phyloP scores from a whole-genome alignment of 1,140 invertebrate genomes.

The Zaprionus nigranus region DNA sequence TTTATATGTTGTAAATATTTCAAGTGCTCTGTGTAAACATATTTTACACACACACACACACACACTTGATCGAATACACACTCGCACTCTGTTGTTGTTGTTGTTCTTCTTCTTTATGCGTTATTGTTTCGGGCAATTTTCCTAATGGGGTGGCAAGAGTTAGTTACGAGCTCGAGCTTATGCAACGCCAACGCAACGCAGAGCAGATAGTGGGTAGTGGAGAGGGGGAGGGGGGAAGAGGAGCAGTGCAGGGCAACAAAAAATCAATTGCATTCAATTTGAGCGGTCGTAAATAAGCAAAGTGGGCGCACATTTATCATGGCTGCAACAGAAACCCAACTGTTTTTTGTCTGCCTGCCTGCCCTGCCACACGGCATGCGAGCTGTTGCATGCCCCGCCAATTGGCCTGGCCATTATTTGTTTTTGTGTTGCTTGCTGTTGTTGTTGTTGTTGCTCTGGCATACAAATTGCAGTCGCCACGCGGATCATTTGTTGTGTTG shows the following conservation, averaged over 20 bases:
- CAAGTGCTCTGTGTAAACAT: conserved; percentile 54
- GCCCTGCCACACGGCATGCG: background rate
- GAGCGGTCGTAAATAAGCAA: conserved; percentile 74
- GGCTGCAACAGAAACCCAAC: conserved; percentile 35
- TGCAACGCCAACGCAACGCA: conserved; percentile 77
- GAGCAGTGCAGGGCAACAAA: background rate
- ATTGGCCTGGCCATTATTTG: conserved; percentile 38
- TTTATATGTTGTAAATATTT: conserved; percentile 53
- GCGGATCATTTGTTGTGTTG: conserved; percentile 78
- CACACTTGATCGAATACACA: conserved; percentile 23
- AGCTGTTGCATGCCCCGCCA: conserved; percentile 35
- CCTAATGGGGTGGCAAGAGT: conserved; percentile 31
- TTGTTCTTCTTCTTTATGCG: conserved; percentile 35
- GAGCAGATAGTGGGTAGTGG: background rate
- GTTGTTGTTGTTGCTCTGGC: conserved; percentile 1
- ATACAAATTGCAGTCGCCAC: conserved; percentile 70
- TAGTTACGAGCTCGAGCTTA: conserved; percentile 48
- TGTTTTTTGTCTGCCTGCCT: conserved; percentile 24
- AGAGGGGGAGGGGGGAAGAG: background rate
- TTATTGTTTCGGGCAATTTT: conserved; percentile 54
- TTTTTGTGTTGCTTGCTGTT: conserved; percentile 17
- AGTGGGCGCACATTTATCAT: conserved; percentile 73
- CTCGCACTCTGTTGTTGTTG: conserved; percentile 30
- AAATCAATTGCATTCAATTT: conserved; percentile 82
- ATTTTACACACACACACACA: conserved; percentile 60